Evolutionary conservation across 2,888 invertebrate genomes (phyloP).

Genomic region (Thysanoteuthis rhombus): DNA sequence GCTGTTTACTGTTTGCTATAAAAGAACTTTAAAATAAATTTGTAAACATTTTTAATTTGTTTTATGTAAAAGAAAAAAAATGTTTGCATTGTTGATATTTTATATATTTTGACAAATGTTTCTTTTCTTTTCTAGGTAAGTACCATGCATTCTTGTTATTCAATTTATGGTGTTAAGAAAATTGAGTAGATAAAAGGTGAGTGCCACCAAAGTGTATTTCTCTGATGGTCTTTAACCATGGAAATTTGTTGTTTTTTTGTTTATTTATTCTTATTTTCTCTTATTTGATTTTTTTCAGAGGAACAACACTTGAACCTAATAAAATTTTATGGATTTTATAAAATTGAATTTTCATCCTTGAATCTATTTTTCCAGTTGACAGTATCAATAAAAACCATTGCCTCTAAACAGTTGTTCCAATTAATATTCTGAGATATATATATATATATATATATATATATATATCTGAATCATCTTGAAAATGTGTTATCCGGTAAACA

Average conservation of each 20-base stretch:
- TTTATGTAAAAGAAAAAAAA: background rate
- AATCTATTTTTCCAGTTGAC: too few relatives aligned
- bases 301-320: background rate
- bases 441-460: too few relatives aligned
- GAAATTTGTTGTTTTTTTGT: background rate
- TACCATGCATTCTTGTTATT: background rate
- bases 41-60: background rate
- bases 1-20: background rate
- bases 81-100: background rate
- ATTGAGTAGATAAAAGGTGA: background rate
- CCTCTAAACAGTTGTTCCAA: too few relatives aligned
- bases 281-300: background rate
- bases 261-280: background rate
- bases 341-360: too few relatives aligned
- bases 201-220: background rate
- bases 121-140: background rate
- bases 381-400: too few relatives aligned
- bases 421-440: too few relatives aligned
- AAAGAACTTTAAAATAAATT: background rate
- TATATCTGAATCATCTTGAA: too few relatives aligned
- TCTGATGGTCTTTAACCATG: background rate
- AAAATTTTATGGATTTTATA: too few relatives aligned
- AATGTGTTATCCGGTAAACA: too few relatives aligned
- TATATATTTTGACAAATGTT: background rate
- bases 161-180: background rate